Evolutionary conservation across 1,140 invertebrate species (phyloP), one percentile per base, ranked within the genome.

Genomic region (Drosophila seguyi): DNA sequence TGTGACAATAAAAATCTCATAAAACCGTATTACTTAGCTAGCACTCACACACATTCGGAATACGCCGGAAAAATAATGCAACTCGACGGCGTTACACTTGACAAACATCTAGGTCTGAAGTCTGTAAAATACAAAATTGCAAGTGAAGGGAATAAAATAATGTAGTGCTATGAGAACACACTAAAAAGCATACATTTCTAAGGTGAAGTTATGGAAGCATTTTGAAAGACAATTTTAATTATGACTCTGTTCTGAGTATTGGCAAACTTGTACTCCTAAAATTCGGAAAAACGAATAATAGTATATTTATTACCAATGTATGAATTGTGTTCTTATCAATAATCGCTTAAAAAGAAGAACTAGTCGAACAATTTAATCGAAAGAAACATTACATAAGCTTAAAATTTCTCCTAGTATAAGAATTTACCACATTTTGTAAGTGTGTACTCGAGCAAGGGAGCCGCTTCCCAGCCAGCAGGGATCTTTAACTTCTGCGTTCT

Each of bases 1-100:
- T 87, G 83, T 73, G 79, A 83, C 83, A 86, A 87, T 87, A 86
- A 86, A 86, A 88, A 77, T 77, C 83, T 77, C 84, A 87, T 87
- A 88, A 87, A 88, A 87, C 76, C 86, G 71, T 88, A 87, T 87
- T 88, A 73, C 69, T 73, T 72, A 83, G 79, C 78, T 71, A 61
- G 72, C 56, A 83, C 42, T 27, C 31, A 56, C 55, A 50, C 36
- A 50, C 52, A 55, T 55, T 38, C 20, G 16, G 27, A 18, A n/a
- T 8, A 55, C 31, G n/a, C 10, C n/a, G 29, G n/a, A 25, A 74
- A 59, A 61, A 45, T 25, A 38, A 55, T 38, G 25, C 34, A 55
- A 38, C 20, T 7, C 20, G 34, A 29, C 13, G 38, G 8, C 45
- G 41, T 20, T 61, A 61, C 59, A 59, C 31, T 14, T 27, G 11